Evolutionary conservation across 2,888 invertebrate species (phyloP).

Genomic region (Chrysina gloriosa): DNA sequence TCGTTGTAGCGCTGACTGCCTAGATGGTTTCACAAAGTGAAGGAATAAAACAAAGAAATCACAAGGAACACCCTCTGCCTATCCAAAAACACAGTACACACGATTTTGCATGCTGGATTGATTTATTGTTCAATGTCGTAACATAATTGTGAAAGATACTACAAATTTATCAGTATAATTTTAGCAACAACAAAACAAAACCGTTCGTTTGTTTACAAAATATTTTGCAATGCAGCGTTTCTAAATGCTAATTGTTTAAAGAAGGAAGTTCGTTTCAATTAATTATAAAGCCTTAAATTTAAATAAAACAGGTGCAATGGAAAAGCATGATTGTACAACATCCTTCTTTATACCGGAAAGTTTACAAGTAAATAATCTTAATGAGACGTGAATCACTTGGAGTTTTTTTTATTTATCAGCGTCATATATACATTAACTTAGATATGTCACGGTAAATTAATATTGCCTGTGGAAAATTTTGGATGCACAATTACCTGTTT

Average conservation of each 20-base stretch:
- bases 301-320: neutral
- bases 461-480: neutral
- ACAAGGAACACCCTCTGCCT: no score
- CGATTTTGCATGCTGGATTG: no score
- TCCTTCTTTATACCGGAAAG: neutral
- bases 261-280: constrained; percentile 19
- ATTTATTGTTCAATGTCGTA: no score
- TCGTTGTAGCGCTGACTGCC: no score
- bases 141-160: neutral
- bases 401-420: neutral
- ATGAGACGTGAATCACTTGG: neutral
- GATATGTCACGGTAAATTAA: neutral
- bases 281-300: constrained; percentile 11
- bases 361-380: neutral
- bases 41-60: no score
- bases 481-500: neutral
- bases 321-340: constrained; percentile 6
- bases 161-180: neutral
- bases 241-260: neutral
- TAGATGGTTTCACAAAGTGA: no score
- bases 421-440: neutral
- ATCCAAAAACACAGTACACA: no score
- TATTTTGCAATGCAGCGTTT: neutral
- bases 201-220: neutral
- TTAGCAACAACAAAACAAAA: no score